These are phyloP conservation scores for Cephus spinipes DNA, from an alignment of 2,888 invertebrate species.

Conservation along the genomic window DNA sequence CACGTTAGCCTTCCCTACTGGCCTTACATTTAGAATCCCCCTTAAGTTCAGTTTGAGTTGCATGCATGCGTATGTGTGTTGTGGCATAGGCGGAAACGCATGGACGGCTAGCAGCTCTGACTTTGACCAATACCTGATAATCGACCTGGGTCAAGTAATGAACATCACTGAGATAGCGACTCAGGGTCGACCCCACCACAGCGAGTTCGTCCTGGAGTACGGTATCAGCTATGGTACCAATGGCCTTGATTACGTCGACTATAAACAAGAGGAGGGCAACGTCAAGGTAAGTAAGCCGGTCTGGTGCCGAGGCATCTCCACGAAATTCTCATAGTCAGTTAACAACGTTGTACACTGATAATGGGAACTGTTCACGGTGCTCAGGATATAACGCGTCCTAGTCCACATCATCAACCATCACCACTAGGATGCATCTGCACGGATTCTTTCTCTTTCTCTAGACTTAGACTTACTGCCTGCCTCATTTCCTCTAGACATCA, in stretches of 20 bases:
- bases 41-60: constrained; percentile 55
- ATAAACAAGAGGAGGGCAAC: constrained; percentile 90
- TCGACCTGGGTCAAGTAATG: constrained; percentile 89
- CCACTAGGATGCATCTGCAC: background rate
- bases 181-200: constrained; percentile 89
- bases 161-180: constrained; percentile 91
- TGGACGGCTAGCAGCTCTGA: constrained; percentile 94
- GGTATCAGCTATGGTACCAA: constrained; percentile 93
- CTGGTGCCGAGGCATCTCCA: background rate
- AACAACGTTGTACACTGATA: background rate
- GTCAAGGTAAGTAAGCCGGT: constrained; percentile 78
- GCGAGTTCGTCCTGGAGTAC: constrained; percentile 94
- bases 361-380: background rate
- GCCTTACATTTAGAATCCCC: background rate
- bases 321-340: background rate
- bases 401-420: background rate
- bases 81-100: constrained; percentile 83
- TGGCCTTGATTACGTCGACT: constrained; percentile 89
- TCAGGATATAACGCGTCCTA: background rate
- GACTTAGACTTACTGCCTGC: background rate
- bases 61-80: constrained; percentile 62
- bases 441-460: background rate
- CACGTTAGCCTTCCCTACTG: background rate
- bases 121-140: constrained; percentile 90
- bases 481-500: background rate